These are phyloP conservation scores for Amphipyra berbera DNA, from an alignment of 2,888 invertebrate species.

Conservation along the genomic window DNA sequence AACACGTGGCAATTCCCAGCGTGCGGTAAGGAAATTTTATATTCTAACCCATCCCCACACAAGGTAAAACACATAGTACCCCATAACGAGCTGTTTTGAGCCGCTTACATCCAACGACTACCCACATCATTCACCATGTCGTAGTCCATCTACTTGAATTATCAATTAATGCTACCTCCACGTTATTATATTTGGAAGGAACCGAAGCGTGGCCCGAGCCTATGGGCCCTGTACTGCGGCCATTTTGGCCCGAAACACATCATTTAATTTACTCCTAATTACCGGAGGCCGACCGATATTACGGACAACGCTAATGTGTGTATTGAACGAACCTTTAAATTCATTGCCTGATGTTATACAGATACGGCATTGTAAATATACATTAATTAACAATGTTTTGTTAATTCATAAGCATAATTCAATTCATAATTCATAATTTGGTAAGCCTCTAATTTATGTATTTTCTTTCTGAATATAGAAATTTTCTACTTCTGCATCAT, in stretches of 20 bases:
- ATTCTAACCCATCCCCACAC: too few relatives aligned
- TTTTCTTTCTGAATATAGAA: too few relatives aligned
- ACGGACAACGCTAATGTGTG: constrained; percentile 62
- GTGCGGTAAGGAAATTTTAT: too few relatives aligned
- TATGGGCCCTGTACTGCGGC: constrained; percentile 40
- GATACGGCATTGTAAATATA: constrained; percentile 56
- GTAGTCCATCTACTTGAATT: background rate
- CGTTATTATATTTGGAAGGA: constrained; percentile 13
- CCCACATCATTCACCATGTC: background rate
- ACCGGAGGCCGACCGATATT: constrained; percentile 67
- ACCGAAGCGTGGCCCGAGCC: constrained; percentile 1
- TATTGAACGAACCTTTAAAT: constrained; percentile 39
- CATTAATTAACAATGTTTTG: constrained; percentile 30
- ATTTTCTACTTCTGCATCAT: too few relatives aligned
- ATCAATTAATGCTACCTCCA: background rate
- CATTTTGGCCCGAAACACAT: constrained; percentile 71
- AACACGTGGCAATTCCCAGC: too few relatives aligned
- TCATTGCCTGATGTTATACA: constrained; percentile 33
- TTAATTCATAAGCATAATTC: too few relatives aligned
- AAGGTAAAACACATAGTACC: too few relatives aligned
- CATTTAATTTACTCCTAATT: constrained; percentile 84
- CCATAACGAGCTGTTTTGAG: too few relatives aligned
- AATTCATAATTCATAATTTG: too few relatives aligned
- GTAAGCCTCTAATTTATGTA: too few relatives aligned
- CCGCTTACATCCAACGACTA: too few relatives aligned